Percentiles rank a stretch among this genome's conserved stretches.
Evolutionary conservation across 2,797 vertebrate genomes (phyloP).

Genomic region (Sebastolobus alascanus): DNA sequence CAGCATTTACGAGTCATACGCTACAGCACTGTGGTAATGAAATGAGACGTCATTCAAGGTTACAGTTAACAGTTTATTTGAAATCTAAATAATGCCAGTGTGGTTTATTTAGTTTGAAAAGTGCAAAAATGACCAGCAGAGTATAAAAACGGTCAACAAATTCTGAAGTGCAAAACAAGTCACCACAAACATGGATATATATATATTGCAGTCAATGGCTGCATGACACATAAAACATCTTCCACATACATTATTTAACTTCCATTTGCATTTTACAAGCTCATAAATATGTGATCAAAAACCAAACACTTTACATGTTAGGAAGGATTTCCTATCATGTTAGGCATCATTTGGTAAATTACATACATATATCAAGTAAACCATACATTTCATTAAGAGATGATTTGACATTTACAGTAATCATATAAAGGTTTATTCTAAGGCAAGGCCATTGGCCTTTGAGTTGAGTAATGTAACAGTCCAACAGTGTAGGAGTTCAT

Average conservation of each 20-base stretch:
- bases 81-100: background rate
- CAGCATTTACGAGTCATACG: background rate
- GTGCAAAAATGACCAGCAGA: slow-evolving; percentile 20
- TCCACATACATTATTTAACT: background rate
- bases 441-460: background rate
- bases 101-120: slow-evolving; percentile 8
- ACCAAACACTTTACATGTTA: background rate
- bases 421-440: background rate
- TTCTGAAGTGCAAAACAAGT: slow-evolving; percentile 29
- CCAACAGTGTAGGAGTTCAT: background rate
- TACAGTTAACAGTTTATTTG: slow-evolving; percentile 22
- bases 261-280: slow-evolving; percentile 10
- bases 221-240: slow-evolving; percentile 7
- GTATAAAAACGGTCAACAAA: background rate
- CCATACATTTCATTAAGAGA: background rate
- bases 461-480: slow-evolving; percentile 27
- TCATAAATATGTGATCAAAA: slow-evolving; percentile 27
- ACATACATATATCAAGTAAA: background rate
- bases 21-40: background rate
- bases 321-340: background rate
- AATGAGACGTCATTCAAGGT: background rate
- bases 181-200: background rate
- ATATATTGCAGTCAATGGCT: background rate
- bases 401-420: slow-evolving; percentile 37
- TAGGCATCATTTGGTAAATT: background rate